phyloP scores from a whole-genome alignment of 2,888 invertebrate genomes.

The Perizoma affinitatum region DNA sequence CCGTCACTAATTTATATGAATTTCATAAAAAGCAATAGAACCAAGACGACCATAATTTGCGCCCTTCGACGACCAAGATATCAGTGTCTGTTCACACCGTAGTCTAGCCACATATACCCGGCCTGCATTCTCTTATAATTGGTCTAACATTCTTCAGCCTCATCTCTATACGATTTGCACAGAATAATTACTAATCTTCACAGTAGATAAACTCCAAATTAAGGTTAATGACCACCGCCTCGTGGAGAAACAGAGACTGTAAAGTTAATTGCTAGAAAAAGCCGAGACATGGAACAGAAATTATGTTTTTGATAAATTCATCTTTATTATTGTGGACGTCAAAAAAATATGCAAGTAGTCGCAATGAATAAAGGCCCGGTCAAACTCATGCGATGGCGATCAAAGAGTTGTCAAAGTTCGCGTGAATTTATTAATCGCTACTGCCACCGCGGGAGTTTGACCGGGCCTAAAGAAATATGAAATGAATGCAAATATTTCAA shows the following conservation, averaged over 20 bases:
- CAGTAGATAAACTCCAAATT: conserved; percentile 33
- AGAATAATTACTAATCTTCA: conserved; percentile 22
- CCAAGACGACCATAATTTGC: neutral
- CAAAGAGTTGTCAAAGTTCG: no score
- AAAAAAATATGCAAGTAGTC: no score
- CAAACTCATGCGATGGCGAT: no score
- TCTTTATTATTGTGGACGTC: neutral
- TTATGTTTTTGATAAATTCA: conserved; percentile 9
- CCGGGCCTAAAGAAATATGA: no score
- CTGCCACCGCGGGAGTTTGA: no score
- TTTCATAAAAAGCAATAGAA: no score
- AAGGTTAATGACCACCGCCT: conserved; percentile 26
- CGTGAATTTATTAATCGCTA: no score
- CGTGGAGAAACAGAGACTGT: conserved; percentile 22
- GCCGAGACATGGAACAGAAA: conserved; percentile 17
- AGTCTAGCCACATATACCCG: neutral
- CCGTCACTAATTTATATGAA: no score
- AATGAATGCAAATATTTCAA: no score
- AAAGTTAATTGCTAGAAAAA: conserved; percentile 24
- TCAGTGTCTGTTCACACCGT: neutral
- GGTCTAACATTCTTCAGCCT: conserved; percentile 11
- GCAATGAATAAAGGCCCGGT: no score
- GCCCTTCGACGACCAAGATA: neutral
- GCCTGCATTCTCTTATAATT: conserved; percentile 15
- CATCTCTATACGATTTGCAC: conserved; percentile 14